These are phyloP conservation scores for Halcyon chelicuti DNA, from an alignment of 2,797 vertebrate species.

Conservation along the genomic window DNA sequence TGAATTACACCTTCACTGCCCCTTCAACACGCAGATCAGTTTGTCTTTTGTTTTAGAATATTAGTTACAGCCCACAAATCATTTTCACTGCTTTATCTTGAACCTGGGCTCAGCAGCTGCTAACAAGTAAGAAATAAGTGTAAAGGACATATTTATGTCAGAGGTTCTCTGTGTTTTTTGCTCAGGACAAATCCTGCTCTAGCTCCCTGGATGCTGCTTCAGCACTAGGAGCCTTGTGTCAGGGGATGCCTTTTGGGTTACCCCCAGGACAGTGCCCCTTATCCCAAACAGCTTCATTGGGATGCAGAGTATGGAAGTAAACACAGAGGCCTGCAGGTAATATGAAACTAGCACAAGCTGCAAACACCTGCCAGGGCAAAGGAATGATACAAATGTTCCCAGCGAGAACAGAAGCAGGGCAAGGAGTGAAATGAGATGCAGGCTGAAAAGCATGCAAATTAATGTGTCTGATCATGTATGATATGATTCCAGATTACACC, in stretches of 20 bases:
- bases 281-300: neutral
- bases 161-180: neutral
- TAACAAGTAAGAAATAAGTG: neutral
- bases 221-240: fast-evolving
- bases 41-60: neutral
- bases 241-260: fast-evolving
- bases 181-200: neutral
- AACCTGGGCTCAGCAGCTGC: neutral
- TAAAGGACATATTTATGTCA: neutral
- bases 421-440: neutral
- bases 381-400: neutral
- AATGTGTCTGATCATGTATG: neutral
- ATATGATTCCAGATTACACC: neutral
- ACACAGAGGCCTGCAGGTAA: neutral
- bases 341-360: neutral
- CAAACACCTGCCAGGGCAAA: neutral
- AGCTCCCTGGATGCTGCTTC: neutral
- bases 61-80: neutral
- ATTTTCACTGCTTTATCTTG: neutral
- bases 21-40: neutral
- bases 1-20: neutral
- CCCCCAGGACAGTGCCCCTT: fast-evolving
- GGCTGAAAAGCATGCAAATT: neutral
- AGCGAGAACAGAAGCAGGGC: neutral
- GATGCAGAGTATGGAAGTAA: neutral